These are phyloP conservation scores for Athene noctua DNA, from an alignment of 2,113 vertebrate species.

Conservation along the genomic window DNA sequence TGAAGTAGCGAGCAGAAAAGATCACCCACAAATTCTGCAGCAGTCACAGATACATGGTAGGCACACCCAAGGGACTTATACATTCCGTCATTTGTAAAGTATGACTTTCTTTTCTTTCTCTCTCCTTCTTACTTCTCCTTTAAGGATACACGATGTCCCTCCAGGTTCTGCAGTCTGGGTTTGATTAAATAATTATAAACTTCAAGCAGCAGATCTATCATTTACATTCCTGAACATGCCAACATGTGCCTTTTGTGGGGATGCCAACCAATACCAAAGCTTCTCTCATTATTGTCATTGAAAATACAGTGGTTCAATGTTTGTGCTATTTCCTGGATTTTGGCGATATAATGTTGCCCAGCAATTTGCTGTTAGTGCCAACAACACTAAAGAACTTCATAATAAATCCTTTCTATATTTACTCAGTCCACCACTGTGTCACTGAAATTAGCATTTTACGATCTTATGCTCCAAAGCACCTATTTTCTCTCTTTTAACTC, in stretches of 20 bases:
- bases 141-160: conserved; percentile 58
- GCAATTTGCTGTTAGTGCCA: conserved; percentile 64
- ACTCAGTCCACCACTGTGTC: conserved; percentile 65
- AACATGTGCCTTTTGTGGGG: conserved; percentile 71
- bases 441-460: conserved; percentile 73
- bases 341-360: conserved; percentile 67
- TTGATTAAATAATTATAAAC: conserved; percentile 80
- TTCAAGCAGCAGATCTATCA: conserved; percentile 73
- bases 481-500: conserved; percentile 67
- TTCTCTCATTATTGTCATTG: conserved; percentile 65
- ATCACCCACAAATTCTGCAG: neutral
- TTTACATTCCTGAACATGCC: conserved; percentile 74
- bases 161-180: conserved; percentile 72
- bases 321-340: conserved; percentile 70
- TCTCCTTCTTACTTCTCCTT: neutral
- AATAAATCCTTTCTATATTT: conserved; percentile 77
- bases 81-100: neutral
- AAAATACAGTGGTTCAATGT: conserved; percentile 70
- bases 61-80: conserved; percentile 14
- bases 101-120: conserved; percentile 40
- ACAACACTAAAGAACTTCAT: conserved; percentile 60
- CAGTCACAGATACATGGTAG: neutral
- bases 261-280: conserved; percentile 70
- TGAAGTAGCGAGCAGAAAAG: neutral
- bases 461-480: conserved; percentile 69